Evolutionary conservation across 2,888 invertebrate species (phyloP).

Genomic region (Desoria tigrina): DNA sequence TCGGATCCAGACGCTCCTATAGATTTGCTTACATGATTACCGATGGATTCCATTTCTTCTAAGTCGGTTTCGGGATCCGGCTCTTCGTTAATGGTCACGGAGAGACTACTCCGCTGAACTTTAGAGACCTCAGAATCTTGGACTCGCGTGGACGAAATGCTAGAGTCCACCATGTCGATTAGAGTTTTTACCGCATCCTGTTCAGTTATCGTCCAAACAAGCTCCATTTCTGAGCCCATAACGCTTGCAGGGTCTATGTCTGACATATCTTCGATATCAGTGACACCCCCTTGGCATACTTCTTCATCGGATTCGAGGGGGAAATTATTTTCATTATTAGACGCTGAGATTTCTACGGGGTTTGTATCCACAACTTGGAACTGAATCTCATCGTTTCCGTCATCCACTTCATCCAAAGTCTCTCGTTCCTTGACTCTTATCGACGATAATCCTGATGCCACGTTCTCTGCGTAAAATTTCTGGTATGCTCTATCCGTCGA

Average conservation of each 20-base stretch:
- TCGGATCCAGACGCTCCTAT: background rate
- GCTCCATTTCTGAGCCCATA: slow-evolving; percentile 11
- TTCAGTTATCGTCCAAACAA: background rate
- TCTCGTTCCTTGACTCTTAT: slow-evolving; percentile 40
- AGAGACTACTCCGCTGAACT: background rate
- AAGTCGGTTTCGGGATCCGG: slow-evolving; percentile 31
- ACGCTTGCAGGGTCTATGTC: slow-evolving; percentile 15
- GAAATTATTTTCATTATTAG: no score
- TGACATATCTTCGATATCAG: slow-evolving; percentile 48
- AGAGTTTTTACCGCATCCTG: slow-evolving; percentile 41
- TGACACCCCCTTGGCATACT: slow-evolving; percentile 31
- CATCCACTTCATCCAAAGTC: slow-evolving; percentile 18
- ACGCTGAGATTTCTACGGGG: no score
- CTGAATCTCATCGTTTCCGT: slow-evolving; percentile 40
- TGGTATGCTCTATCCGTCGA: slow-evolving; percentile 21
- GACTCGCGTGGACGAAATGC: slow-evolving; percentile 33
- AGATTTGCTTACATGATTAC: no score
- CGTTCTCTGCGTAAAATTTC: slow-evolving; percentile 34
- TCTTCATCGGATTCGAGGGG: slow-evolving; percentile 42
- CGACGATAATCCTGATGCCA: slow-evolving; percentile 30
- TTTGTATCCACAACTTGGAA: slow-evolving; percentile 39
- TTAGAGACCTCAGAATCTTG: slow-evolving; percentile 36
- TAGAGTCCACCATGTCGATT: slow-evolving; percentile 33
- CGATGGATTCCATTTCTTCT: slow-evolving; percentile 25
- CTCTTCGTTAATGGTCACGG: background rate